Conservation (phyloP, 2,113 vertebrate genomes). For the Prinia subflava region DNA sequence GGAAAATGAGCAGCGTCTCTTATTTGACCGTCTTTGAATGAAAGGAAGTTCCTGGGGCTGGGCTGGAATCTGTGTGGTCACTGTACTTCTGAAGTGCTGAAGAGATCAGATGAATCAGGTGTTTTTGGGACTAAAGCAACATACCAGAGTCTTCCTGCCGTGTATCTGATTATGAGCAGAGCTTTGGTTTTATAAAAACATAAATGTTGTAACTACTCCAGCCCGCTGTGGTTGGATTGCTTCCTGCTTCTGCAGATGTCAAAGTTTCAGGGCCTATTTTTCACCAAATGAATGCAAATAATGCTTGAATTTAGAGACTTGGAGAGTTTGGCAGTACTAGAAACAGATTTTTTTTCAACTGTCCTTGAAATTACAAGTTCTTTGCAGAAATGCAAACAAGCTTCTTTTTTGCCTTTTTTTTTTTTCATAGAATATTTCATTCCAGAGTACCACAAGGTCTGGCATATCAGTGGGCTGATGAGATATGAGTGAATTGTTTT, state of each 20-base stretch:
- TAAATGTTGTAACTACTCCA: neutral
- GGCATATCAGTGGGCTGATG: neutral
- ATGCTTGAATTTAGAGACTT: neutral
- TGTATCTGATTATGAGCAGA: neutral
- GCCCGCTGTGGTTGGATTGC: neutral
- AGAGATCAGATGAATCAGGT: neutral
- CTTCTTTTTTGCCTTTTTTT: neutral
- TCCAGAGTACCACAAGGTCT: neutral
- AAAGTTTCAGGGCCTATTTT: neutral
- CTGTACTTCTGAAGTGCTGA: neutral
- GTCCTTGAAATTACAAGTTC: neutral
- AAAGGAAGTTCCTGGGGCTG: neutral
- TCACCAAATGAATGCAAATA: neutral
- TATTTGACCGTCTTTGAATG: neutral
- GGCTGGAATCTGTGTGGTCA: neutral
- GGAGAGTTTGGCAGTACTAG: neutral
- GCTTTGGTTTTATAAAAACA: neutral
- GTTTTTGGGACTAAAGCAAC: neutral
- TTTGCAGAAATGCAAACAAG: neutral
- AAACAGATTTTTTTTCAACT: neutral
- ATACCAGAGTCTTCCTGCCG: neutral
- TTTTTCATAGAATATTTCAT: neutral
- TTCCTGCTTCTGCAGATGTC: constrained; percentile 15
- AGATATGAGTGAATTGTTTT: neutral
- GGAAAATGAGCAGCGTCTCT: neutral